Evolutionary conservation across 92 coral and sea anemone genomes (phyloP), one percentile per base, ranked within the genome.

Genomic region (Porites cylindrica): DNA sequence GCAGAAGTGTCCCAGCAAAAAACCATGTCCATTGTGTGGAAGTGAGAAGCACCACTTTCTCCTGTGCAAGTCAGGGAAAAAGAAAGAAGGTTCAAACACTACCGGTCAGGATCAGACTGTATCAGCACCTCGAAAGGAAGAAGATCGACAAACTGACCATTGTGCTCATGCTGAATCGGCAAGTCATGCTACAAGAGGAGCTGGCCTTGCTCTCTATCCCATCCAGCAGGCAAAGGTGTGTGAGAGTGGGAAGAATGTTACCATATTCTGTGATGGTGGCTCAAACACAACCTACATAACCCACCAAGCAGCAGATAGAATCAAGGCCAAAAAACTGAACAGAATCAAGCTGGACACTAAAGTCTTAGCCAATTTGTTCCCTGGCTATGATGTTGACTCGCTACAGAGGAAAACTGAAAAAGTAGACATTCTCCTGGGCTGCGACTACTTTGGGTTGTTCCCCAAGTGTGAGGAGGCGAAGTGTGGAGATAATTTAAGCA

Each of bases 261-360:
- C 92, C 2, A 82, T 93, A 54, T 93, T 88, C 62, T 87, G 96
- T 81, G 94, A 87, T 62, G 81, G 92, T 67, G 96, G 94, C 18
- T 90, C 96, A 6, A 85, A 93, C 59, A 87, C 96, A 79, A 87
- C 90, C 23, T 91, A 93, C 89, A 90, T 93, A 38, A 93, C 94
- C 19, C 94, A 93, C 81, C 88, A 83, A 29, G 96, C 94, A 11
- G 92, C 96, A 12, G 96, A 91, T 19, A 90, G 74, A 82, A 85
- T 93, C 58, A 81, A 77, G 56, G 91, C 93, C 0, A 85, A 78
- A 73, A 86, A 47, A 19, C 75, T 85, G 85, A 77, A 75, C 21
- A 85, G 54, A 56, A 62, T 68, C 38, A 78, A 87, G 81, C 71
- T 86, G 52, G 85, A 90, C 84, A 65, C 76, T 54, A 73, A 75